A percentile compares a stretch with the other conserved stretches of the same genome.
Conservation (phyloP, 2,113 vertebrate species). For the Ailurus styani region DNA sequence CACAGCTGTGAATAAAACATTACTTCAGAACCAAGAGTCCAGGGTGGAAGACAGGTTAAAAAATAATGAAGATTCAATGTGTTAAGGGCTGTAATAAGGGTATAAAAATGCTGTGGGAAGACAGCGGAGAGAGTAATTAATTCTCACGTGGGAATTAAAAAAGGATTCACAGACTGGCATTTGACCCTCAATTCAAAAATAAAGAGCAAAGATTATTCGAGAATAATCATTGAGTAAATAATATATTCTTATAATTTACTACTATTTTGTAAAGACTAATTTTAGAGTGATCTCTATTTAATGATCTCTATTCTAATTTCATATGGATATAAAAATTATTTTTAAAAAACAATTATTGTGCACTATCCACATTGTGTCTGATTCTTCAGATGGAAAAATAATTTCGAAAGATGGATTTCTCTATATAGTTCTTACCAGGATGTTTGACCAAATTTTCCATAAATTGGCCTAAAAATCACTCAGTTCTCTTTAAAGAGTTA, state of each 20-base stretch:
- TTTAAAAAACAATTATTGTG: background rate
- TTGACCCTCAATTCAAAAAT: slow-evolving; percentile 20
- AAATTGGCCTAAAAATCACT: background rate
- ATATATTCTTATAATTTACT: slow-evolving; percentile 19
- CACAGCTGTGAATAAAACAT: slow-evolving; percentile 55
- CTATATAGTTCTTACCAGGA: background rate
- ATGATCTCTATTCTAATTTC: background rate
- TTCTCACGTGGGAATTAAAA: background rate
- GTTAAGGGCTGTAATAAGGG: background rate
- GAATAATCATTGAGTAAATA: slow-evolving; percentile 11
- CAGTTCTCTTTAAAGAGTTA: background rate
- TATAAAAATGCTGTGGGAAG: slow-evolving; percentile 26
- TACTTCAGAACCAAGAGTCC: background rate
- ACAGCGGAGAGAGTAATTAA: slow-evolving; percentile 40
- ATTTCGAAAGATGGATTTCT: slow-evolving; percentile 17
- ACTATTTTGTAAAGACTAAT: background rate
- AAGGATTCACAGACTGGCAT: slow-evolving; percentile 3
- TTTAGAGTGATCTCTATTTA: slow-evolving; percentile 9
- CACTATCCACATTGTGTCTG: background rate
- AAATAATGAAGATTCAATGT: slow-evolving; percentile 33
- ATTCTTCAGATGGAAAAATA: background rate
- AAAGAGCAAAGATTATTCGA: slow-evolving; percentile 31
- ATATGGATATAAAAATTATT: background rate
- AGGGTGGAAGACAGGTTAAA: background rate
- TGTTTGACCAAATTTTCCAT: background rate